Evolutionary conservation across 2,797 vertebrate species (phyloP).

Genomic region (Smutsia gigantea): DNA sequence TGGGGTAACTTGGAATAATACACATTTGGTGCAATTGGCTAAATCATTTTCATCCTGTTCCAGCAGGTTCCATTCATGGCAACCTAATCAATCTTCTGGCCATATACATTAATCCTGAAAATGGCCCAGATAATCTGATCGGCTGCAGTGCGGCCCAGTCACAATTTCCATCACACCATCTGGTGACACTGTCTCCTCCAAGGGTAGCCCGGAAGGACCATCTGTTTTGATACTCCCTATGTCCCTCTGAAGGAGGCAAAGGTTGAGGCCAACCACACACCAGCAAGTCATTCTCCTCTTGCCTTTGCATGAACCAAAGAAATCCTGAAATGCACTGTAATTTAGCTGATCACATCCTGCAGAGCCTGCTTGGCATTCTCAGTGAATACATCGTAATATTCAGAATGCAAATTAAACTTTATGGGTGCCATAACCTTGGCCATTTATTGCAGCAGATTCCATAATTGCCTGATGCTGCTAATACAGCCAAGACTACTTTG

Average conservation of each 20-base stretch:
- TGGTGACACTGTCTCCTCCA: constrained; percentile 54
- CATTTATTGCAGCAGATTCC: constrained; percentile 69
- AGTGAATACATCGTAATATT: constrained; percentile 64
- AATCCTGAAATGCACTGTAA: constrained; percentile 60
- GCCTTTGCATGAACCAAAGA: neutral
- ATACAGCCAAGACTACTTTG: constrained; percentile 60
- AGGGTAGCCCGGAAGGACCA: constrained; percentile 65
- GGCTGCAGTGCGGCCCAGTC: constrained; percentile 22
- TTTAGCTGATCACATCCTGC: constrained; percentile 35
- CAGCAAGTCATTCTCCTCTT: neutral
- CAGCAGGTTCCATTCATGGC: constrained; percentile 52
- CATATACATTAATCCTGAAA: constrained; percentile 39
- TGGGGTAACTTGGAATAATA: neutral
- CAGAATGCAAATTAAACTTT: constrained; percentile 80
- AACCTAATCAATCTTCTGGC: constrained; percentile 67
- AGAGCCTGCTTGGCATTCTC: constrained; percentile 72
- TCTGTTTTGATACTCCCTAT: constrained; percentile 35
- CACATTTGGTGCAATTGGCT: neutral
- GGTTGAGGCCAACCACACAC: constrained; percentile 8
- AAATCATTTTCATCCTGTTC: constrained; percentile 40
- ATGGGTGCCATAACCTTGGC: constrained; percentile 76
- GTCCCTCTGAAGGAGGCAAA: constrained; percentile 36
- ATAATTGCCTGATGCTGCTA: constrained; percentile 73
- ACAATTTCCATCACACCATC: constrained; percentile 70
- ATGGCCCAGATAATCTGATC: constrained; percentile 65